Percentiles rank a stretch among this genome's conserved stretches.
These are phyloP conservation scores for Grapholita molesta DNA, from an alignment of 1,140 invertebrate genomes.

Conservation along the genomic window DNA sequence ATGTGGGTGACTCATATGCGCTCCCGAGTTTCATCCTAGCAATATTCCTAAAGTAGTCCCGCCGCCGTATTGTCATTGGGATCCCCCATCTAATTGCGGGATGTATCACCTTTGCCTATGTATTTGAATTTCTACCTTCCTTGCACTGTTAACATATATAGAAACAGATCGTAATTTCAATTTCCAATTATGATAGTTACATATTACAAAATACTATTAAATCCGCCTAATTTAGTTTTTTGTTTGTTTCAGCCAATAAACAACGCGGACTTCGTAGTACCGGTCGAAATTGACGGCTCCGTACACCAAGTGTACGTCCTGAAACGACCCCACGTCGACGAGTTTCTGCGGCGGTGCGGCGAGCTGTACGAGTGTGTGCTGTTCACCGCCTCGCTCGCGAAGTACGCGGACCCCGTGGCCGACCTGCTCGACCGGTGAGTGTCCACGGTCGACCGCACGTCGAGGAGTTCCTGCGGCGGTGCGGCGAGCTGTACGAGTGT, in stretches of 20 bases:
- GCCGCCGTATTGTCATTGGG: background rate
- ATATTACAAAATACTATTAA: too few relatives aligned
- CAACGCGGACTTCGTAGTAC: slow-evolving; percentile 99
- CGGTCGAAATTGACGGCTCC: slow-evolving; percentile 99
- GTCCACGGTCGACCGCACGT: slow-evolving; percentile 87
- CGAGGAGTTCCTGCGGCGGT: slow-evolving; percentile 98
- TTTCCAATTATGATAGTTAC: too few relatives aligned
- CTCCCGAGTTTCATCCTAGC: background rate
- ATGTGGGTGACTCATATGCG: background rate
- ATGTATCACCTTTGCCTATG: background rate
- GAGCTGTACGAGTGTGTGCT: slow-evolving; percentile 99
- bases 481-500: slow-evolving; percentile 97
- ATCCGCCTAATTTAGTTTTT: background rate
- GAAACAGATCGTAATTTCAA: too few relatives aligned
- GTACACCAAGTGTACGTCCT: slow-evolving; percentile 99
- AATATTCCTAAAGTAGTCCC: background rate
- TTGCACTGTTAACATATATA: too few relatives aligned
- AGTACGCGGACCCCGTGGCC: slow-evolving; percentile 99
- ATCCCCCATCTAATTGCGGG: background rate
- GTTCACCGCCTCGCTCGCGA: slow-evolving; percentile 99
- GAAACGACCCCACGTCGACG: slow-evolving; percentile 99
- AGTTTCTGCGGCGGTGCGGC: slow-evolving; percentile 98
- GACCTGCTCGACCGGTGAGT: slow-evolving; percentile 92
- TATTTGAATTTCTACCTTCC: background rate
- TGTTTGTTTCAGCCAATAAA: slow-evolving; percentile 92